phyloP scores from a whole-genome alignment of 1,140 invertebrate genomes.

The Diprion similis region DNA sequence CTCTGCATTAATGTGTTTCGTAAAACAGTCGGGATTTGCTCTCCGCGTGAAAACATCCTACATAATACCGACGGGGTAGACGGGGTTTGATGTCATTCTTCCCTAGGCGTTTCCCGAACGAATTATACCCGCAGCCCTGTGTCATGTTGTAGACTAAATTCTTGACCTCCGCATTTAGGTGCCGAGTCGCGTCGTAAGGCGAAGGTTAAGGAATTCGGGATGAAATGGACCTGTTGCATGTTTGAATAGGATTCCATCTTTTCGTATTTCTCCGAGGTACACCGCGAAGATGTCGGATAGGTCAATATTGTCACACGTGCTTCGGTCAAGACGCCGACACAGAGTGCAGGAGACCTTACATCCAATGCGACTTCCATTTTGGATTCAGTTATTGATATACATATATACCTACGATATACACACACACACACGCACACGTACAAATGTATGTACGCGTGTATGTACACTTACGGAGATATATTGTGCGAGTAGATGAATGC shows the following conservation, averaged over 20 bases:
- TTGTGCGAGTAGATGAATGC: too few species aligned
- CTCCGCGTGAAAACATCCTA: too few species aligned
- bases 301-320: constrained; percentile 58
- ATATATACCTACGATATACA: neutral
- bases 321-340: constrained; percentile 20
- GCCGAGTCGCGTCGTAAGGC: neutral
- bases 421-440: too few species aligned
- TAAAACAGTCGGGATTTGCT: too few species aligned
- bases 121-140: neutral
- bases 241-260: constrained; percentile 1
- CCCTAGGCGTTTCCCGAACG: too few species aligned
- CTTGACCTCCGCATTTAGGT: neutral
- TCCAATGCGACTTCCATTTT: neutral
- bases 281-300: constrained; percentile 11
- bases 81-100: too few species aligned
- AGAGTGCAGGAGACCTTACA: neutral
- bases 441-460: too few species aligned
- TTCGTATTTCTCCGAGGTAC: neutral
- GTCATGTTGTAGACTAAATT: neutral
- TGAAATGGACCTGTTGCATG: constrained; percentile 3
- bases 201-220: neutral
- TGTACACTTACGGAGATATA: too few species aligned
- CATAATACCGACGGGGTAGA: too few species aligned
- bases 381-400: neutral
- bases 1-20: too few species aligned